Base-by-base conservation (phyloP, 2,888 invertebrate species). In the Lycia hirtaria region DNA sequence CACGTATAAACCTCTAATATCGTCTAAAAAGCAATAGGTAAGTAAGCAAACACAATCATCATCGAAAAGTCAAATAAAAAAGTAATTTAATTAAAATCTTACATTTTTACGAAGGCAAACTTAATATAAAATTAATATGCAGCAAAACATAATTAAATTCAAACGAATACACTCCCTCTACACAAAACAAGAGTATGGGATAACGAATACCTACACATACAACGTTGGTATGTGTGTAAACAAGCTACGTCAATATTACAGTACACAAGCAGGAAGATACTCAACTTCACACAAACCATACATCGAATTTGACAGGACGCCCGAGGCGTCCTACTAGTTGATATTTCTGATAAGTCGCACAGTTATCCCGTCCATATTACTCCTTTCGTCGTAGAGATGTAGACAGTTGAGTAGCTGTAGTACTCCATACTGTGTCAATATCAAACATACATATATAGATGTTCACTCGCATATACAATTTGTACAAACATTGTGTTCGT, bases 241-340 rank as follows among this genome's bases (percentile, higher is more conserved):
- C 79, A 82, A 79, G 78, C 78, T 76, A 80, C 82, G 81, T 83
- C 83, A 82, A 86, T 85, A 85, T 60, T 56, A 50, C 61, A 58
- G 51, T 60, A 62, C 51, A 64, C 6, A n/a, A 15, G 43, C 12
- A 9, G 19, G 10, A 20, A 58, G 57, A 10, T 10, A 12, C 52
- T 52, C 48, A 58, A 49, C 43, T 58, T 53, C 26, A 24, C 17
- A 35, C 57, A 47, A 47, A 47, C 7, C 12, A 19, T n/a, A 38
- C 1, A 6, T 2, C 14, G 9, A 10, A 28, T 26, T 22, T 28
- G 15, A 5, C 5, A 10, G 37, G 37, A 37, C 19, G 10, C 10
- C 0, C 4, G 10, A 37, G 3, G 19, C 19, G 5, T n/a, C 37
- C 38, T 6, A 20, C 38, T 12, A 38, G 22, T 12, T 40, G 12